phyloP scores from a whole-genome alignment of 2,113 vertebrate species.

The Megaleporinus macrocephalus region DNA sequence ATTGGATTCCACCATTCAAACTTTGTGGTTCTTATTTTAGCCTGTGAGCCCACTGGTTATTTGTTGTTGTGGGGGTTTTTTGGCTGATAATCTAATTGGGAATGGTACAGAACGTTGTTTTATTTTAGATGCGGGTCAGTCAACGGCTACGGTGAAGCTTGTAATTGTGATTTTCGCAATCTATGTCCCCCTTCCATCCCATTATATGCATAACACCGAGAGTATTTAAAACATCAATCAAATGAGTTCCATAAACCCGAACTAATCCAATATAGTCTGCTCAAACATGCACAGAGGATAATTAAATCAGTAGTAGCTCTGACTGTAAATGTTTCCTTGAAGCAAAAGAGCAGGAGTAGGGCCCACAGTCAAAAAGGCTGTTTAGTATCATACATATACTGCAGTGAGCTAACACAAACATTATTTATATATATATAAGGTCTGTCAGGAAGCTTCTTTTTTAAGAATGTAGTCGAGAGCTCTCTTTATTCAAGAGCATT shows the following conservation, averaged over 20 bases:
- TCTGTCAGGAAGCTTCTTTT: not conserved
- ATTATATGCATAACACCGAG: conserved; percentile 45
- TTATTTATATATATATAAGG: too few relatives aligned
- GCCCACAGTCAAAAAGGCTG: conserved; percentile 2
- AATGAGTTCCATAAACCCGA: conserved; percentile 34
- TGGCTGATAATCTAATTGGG: conserved; percentile 45
- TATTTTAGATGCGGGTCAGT: conserved; percentile 36
- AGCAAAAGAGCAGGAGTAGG: conserved; percentile 15
- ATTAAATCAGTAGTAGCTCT: conserved; percentile 33
- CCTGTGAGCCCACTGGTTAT: not conserved
- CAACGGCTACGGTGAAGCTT: conserved; percentile 37
- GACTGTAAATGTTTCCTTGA: conserved; percentile 24
- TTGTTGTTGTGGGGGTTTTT: conserved; percentile 17
- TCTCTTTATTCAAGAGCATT: not conserved
- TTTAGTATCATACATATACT: not conserved
- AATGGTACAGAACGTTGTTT: conserved; percentile 23
- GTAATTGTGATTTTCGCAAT: conserved; percentile 51
- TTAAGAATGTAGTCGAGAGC: not conserved
- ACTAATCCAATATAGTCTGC: conserved; percentile 40
- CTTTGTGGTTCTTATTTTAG: conserved; percentile 40
- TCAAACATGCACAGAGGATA: conserved; percentile 34
- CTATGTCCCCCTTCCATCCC: conserved; percentile 27
- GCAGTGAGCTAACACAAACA: too few relatives aligned
- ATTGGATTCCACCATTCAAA: conserved; percentile 38
- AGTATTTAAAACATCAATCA: conserved; percentile 42